Conservation (phyloP, 2,113 vertebrate species). For the Pedetes capensis region DNA sequence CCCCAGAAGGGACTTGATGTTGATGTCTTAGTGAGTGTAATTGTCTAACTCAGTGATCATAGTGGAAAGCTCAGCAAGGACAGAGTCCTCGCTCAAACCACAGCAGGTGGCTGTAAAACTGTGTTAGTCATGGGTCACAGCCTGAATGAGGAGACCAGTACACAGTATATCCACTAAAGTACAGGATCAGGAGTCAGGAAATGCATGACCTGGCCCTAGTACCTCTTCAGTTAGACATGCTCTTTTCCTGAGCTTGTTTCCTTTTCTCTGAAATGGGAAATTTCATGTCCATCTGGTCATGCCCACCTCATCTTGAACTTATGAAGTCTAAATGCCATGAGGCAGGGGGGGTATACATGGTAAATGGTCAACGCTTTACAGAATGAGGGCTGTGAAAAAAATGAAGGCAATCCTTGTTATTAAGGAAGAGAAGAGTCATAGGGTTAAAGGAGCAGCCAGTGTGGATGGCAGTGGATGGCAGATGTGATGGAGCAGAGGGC, state of each 20-base stretch:
- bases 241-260: not conserved
- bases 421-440: not conserved
- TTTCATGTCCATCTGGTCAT: not conserved
- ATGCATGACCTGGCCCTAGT: not conserved
- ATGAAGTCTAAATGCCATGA: not conserved
- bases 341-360: not conserved
- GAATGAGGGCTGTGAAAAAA: not conserved
- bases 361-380: not conserved
- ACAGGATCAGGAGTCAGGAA: not conserved
- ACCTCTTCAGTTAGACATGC: not conserved
- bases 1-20: not conserved
- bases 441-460: not conserved
- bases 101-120: not conserved
- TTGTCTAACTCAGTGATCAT: not conserved
- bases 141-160: not conserved
- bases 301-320: not conserved
- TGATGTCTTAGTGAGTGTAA: not conserved
- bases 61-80: too few relatives aligned
- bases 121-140: accelerated
- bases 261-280: not conserved
- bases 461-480: too few relatives aligned
- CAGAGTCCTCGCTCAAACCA: accelerated
- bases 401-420: not conserved
- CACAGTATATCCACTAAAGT: not conserved
- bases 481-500: not conserved